Base-by-base conservation (phyloP, 1,140 invertebrate genomes). In the Pseudomyrmex concolor region DNA sequence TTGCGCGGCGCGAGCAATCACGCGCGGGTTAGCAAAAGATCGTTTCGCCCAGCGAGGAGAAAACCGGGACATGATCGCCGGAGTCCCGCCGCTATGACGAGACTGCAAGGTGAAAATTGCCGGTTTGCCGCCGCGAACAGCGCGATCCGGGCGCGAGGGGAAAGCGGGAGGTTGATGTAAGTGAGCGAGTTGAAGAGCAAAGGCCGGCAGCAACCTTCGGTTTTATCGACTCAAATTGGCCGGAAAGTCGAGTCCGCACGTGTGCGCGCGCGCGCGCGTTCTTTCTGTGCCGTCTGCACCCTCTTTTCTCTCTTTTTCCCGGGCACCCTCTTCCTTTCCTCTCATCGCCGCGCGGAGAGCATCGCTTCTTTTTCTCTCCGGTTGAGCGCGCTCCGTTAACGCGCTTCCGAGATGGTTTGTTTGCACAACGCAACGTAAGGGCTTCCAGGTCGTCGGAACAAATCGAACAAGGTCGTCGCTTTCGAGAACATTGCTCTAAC, bases 221-320 rank as follows among this genome's bases (percentile, higher is more conserved):
- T 90, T 91, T 91, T 91, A 91, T 90, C 90, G 89, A 67, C 88
- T 83, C 73, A 91, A 91, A 91, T 91, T 91, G 88, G 80, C 86
- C 83, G 80, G 89, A 89, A 90, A 90, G 84, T 84, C 89, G 68
- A 74, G 74, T 59, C 22, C 60, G 55, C 19, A 81, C 74, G 83
- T 84, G 82, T 85, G 88, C 84, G 82, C 76, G 54, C 76, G 88
- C 84, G 82, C 76, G 54, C 76, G 54, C 83, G 84, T 85, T 80
- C 59, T 34, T 70, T 45, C 51, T n/a, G 17, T 34, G 34, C 60
- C 45, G 57, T 51, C 5, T n/a, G 13, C 48, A 19, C n/a, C 34
- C 17, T 48, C 17, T 54, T 22, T 3, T 19, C 57, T 51, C 34
- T 72, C 51, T 50, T 43, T 45, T 66, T 70, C 34, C 34, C 64